Conservation (phyloP, 2,797 vertebrate genomes). For the Apodemus agrarius region DNA sequence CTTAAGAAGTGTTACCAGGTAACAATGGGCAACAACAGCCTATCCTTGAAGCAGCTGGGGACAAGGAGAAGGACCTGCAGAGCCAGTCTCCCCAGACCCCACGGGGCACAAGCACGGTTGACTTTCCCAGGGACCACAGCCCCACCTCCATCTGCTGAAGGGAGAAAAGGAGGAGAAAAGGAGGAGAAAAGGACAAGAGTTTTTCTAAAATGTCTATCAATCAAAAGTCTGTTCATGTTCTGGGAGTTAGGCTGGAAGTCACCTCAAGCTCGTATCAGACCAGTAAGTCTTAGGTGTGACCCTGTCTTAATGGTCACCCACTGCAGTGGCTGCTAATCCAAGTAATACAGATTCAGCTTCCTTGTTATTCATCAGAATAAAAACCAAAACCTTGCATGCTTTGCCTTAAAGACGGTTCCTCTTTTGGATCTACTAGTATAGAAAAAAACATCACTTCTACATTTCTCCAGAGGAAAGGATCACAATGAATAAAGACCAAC, state of each 20-base stretch:
- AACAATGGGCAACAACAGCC: background rate
- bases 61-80: background rate
- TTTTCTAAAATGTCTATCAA: background rate
- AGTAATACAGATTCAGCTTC: background rate
- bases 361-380: background rate
- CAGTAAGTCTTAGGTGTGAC: background rate
- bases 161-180: accelerated
- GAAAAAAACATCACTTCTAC: conserved; percentile 60
- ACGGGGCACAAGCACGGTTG: background rate
- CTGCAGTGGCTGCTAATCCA: background rate
- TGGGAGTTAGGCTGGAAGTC: background rate
- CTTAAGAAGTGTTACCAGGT: background rate
- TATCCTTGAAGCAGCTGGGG: background rate
- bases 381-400: background rate
- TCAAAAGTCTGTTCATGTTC: background rate
- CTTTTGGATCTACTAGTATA: conserved; percentile 49
- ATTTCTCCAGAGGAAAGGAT: conserved; percentile 54
- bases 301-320: conserved; percentile 44
- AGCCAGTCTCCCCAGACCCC: background rate
- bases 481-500: conserved; percentile 17
- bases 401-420: conserved; percentile 43
- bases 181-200: background rate
- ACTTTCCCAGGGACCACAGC: background rate
- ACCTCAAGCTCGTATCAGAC: background rate
- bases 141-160: background rate